Conservation (phyloP, 2,888 invertebrate genomes). For the Hecatera dysodea region DNA sequence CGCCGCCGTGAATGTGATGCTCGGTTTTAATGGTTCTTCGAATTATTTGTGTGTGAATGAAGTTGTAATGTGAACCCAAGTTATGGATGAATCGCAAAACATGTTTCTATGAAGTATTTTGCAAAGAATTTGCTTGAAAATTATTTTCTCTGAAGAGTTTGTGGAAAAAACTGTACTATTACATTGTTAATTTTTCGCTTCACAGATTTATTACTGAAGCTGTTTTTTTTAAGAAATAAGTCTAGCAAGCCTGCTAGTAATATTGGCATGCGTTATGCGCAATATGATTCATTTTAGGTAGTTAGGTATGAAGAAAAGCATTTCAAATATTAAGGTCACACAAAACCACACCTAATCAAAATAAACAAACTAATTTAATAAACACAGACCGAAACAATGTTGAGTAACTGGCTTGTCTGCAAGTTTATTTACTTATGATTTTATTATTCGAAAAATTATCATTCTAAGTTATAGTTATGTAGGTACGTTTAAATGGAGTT, state of each 20-base stretch:
- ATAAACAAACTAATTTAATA: background rate
- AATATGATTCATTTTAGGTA: slow-evolving; percentile 5
- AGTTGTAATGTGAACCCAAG: slow-evolving; percentile 1
- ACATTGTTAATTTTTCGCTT: background rate
- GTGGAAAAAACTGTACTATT: background rate
- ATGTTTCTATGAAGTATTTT: background rate
- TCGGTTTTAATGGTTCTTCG: slow-evolving; percentile 44
- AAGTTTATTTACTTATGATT: slow-evolving; percentile 1
- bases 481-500: background rate
- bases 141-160: background rate
- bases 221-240: background rate
- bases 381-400: slow-evolving; percentile 28
- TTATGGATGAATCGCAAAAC: background rate
- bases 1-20: slow-evolving; percentile 13
- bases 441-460: background rate
- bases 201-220: background rate
- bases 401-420: slow-evolving; percentile 3
- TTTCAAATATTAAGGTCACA: slow-evolving; percentile 1
- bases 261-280: background rate
- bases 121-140: background rate
- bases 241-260: background rate
- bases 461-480: too few species aligned
- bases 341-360: slow-evolving; percentile 15
- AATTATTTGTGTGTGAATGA: slow-evolving; percentile 37
- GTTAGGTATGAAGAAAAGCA: background rate